Evolutionary conservation across 1,140 invertebrate species (phyloP), one percentile per base, ranked within the genome.

Genomic region (Temnothorax curvispinosus): DNA sequence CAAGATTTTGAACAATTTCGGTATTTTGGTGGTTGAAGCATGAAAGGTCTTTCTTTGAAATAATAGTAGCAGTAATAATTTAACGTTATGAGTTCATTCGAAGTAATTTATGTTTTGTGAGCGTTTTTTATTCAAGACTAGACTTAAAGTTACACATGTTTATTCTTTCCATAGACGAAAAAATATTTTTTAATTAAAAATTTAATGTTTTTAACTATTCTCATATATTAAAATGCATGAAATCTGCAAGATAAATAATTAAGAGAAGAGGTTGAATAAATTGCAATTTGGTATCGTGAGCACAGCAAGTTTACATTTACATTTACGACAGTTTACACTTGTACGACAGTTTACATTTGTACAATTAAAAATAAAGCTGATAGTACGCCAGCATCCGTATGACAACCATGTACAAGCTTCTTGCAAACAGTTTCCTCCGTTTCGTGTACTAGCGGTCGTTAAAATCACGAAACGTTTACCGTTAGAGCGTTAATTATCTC

Each of bases 401-500:
- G 44, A 52, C 60, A 38, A n/a, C 41, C 60, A 6, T 52, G 44
- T 76, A 52, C 38, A 8, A 35, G 38, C 15, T 44, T 18, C 21
- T 18, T 11, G 41, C 32, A 54, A 41, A 54, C n/a, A 38, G 15
- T 13, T 81, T n/a, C 9, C 35, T 81, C 35, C 35, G 62, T 54
- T 54, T 81, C 65, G 65, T 5, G 6, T 50, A 56, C n/a, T 8
- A 32, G 38, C 35, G 41, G 15, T 74, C 58, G 52, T 52, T 69
- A 69, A 78, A 69, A 86, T 74, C 60, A 56, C 13, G 41, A 54
- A 75, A 52, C 76, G 21, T 74, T 84, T 32, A 32, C 50, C 41
- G 71, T 56, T 81, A 72, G 4, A 35, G 65, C 44, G 47, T 65
- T 84, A 74, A 87, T 87, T 81, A 81, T 71, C 78, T 72, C 58